Conservation (phyloP, 35 echinoderm and acorn worm genomes). For the Anneissia japonica region DNA sequence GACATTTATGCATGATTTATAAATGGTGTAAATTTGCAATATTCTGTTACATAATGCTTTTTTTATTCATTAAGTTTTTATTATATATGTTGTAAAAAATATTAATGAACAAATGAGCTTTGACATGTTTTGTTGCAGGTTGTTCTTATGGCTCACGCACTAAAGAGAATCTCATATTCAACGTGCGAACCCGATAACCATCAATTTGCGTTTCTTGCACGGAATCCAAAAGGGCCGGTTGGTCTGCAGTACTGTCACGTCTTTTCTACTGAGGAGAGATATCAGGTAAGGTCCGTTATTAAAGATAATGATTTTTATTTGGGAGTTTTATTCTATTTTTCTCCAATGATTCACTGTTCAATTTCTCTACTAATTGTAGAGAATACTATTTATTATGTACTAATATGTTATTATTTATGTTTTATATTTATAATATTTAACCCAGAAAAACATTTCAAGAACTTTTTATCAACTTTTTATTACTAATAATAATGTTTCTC, state of each 20-base stretch:
- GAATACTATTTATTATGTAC: no score
- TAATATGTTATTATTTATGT: no score
- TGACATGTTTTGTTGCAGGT: slow-evolving; percentile 42
- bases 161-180: slow-evolving; percentile 92
- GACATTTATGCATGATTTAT: not conserved
- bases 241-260: slow-evolving; percentile 89
- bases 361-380: no score
- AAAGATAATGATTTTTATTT: no score
- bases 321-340: no score
- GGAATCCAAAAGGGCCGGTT: slow-evolving; percentile 84
- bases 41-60: not conserved
- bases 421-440: no score
- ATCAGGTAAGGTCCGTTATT: slow-evolving; percentile 54
- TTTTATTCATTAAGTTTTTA: not conserved
- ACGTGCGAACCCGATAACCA: slow-evolving; percentile 90
- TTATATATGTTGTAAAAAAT: not conserved
- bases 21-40: not conserved
- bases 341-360: no score
- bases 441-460: no score
- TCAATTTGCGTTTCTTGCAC: slow-evolving; percentile 92
- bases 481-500: no score
- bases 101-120: not conserved
- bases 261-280: slow-evolving; percentile 48
- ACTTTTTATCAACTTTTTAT: no score
- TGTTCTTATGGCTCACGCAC: slow-evolving; percentile 87